phyloP scores from a whole-genome alignment of 2,888 invertebrate genomes.

The Eurois occulta region DNA sequence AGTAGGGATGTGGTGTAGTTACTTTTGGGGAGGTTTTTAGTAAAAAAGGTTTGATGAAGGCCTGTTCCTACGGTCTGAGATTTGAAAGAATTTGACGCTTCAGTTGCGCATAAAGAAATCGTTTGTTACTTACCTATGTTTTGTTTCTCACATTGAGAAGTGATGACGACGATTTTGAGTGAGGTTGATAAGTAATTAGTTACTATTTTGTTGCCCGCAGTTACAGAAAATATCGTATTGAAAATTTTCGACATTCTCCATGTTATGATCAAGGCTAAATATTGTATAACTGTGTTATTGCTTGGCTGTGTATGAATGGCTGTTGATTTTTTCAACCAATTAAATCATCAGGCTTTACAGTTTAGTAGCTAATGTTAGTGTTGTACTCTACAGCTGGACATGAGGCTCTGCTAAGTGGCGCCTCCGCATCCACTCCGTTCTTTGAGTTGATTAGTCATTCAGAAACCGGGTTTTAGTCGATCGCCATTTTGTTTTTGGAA shows the following conservation, averaged over 20 bases:
- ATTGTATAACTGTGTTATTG: neutral
- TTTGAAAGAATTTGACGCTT: neutral
- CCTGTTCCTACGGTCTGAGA: neutral
- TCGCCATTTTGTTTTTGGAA: neutral
- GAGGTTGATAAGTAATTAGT: neutral
- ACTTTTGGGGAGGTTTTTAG: neutral
- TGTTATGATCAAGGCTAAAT: neutral
- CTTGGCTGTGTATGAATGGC: too few relatives aligned
- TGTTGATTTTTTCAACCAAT: neutral
- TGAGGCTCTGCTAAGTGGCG: neutral
- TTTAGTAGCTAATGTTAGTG: neutral
- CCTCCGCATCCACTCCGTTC: neutral
- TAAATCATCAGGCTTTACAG: neutral
- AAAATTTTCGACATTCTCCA: neutral
- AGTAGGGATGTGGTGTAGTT: constrained; percentile 31
- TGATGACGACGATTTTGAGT: neutral
- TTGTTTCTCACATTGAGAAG: neutral
- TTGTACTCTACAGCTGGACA: neutral
- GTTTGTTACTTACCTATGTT: too few relatives aligned
- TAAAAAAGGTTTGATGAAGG: neutral
- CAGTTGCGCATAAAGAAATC: neutral
- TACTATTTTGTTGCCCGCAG: neutral
- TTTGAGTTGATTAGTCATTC: neutral
- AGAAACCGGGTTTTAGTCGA: neutral
- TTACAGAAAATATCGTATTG: neutral